Conservation (phyloP, 2,797 vertebrate genomes). For the Cyclura pinguis region DNA sequence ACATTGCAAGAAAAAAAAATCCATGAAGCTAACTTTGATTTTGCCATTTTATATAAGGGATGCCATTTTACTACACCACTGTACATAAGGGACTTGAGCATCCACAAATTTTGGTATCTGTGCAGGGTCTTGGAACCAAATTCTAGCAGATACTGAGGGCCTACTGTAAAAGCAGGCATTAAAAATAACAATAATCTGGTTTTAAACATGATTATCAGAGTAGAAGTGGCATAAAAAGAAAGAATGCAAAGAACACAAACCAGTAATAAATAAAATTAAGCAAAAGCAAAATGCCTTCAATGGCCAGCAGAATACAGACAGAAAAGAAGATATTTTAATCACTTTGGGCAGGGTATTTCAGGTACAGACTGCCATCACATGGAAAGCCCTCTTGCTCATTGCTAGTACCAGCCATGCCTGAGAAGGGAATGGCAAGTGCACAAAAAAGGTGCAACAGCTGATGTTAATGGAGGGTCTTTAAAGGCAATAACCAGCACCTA, state of each 20-base stretch:
- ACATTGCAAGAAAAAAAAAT: no score
- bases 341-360: not conserved
- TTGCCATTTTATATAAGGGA: no score
- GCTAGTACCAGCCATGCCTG: not conserved
- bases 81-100: no score
- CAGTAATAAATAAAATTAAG: conserved; percentile 1
- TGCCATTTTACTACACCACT: not conserved
- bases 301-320: not conserved
- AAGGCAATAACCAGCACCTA: not conserved
- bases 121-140: no score
- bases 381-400: not conserved
- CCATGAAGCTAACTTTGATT: no score
- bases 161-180: not conserved
- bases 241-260: not conserved
- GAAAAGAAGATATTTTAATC: not conserved
- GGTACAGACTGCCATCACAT: no score
- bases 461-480: not conserved
- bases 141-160: no score
- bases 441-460: not conserved
- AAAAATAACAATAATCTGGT: not conserved
- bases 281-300: conserved; percentile 1
- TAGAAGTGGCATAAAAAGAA: not conserved
- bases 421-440: not conserved
- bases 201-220: not conserved
- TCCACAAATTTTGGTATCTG: no score